Base-by-base conservation (phyloP, 2,888 invertebrate genomes). In the Liodrosophila aerea region DNA sequence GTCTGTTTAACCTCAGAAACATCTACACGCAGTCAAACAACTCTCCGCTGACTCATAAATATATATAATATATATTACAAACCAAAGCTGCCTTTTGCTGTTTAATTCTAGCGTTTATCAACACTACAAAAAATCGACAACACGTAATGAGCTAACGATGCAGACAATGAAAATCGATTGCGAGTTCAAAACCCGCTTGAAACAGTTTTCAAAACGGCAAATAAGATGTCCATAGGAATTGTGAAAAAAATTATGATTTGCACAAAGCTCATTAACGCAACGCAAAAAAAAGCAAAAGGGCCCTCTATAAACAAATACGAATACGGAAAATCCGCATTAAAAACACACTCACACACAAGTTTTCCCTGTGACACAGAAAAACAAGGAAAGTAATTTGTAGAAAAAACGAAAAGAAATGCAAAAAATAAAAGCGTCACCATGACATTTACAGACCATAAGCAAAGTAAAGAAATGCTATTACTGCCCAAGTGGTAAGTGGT, bases 311-410 rank as follows among this genome's bases (percentile, higher is more conserved):
- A 46, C 30, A 51, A 56, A 57, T 64, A 53, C 81, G 76, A 56
- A 57, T 64, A 53, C 81, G 76, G 78, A 73, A 81, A 81, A 81
- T 81, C 77, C 84, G 80, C 81, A 81, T 76, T 74, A 74, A 78
- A 74, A 78, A 78, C 76, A 66, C 22, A 22, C 22, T 4, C 22
- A 22, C 22, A 22, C 22, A 22, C 53, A 61, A 72, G 72, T 84
- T 84, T 84, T 65, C 78, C 69, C 58, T 74, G 62, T 81, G 78
- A 76, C 76, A 84, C 64, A 76, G 44, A 66, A 62, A 70, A 62
- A 81, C 76, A 76, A 72, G 78, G 78, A 78, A 78, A 78, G 83
- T 83, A 83, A 78, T 83, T 78, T 83, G 64, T 64, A 58, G 41
- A 27, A 64, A 40, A 46, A 51, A 43, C 34, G 27, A 36, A 22